Evolutionary conservation across 2,113 vertebrate genomes (phyloP).

Genomic region (Cebus imitator): DNA sequence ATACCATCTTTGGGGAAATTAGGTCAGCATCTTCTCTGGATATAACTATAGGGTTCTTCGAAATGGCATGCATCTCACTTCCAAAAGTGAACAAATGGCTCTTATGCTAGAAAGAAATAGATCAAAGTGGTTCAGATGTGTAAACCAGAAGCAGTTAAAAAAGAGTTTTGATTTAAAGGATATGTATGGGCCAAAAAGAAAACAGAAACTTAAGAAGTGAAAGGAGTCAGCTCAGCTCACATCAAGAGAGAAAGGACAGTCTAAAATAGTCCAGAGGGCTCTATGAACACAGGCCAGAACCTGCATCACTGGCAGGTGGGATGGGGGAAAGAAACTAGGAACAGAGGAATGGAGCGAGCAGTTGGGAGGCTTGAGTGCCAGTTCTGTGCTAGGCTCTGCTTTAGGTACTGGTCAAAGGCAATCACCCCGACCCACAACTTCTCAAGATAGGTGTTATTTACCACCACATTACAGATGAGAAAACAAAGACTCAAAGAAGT

Average conservation of each 20-base stretch:
- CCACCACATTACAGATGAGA: not conserved
- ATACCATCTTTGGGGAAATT: not conserved
- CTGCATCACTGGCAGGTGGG: no score
- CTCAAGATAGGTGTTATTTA: not conserved
- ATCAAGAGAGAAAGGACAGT: slow-evolving; percentile 30
- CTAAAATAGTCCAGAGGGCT: not conserved
- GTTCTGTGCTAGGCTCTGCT: not conserved
- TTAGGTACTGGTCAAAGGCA: not conserved
- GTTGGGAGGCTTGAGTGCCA: not conserved
- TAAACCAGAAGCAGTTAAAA: slow-evolving; percentile 46
- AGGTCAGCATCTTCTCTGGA: not conserved
- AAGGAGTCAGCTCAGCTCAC: slow-evolving; percentile 20
- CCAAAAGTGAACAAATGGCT: slow-evolving; percentile 57
- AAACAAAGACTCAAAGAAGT: not conserved
- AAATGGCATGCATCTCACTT: not conserved
- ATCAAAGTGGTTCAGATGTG: slow-evolving; percentile 52
- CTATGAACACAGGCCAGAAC: not conserved
- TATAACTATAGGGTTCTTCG: not conserved
- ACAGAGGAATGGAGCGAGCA: not conserved
- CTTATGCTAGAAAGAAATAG: slow-evolving; percentile 62
- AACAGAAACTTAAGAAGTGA: slow-evolving; percentile 41
- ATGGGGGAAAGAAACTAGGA: not conserved
- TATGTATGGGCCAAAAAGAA: slow-evolving; percentile 54
- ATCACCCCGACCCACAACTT: not conserved
- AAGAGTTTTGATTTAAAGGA: slow-evolving; percentile 45